Evolutionary conservation across 2,888 invertebrate genomes (phyloP).

Genomic region (Lingula anatina): DNA sequence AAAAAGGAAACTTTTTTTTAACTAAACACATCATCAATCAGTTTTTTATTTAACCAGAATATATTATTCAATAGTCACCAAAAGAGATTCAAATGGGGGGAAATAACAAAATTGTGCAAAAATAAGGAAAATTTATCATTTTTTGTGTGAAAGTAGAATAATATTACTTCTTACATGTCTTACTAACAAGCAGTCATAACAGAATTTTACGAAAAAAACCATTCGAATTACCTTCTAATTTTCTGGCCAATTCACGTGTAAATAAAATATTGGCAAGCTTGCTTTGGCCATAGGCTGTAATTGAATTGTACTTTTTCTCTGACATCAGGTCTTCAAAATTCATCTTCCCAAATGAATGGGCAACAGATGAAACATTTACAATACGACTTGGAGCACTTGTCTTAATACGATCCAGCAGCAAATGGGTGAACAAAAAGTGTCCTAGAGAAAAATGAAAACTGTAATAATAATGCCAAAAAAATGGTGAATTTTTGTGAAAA

Average conservation of each 20-base stretch:
- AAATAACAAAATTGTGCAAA: no score
- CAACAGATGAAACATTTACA: slow-evolving; percentile 31
- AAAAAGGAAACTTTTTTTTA: no score
- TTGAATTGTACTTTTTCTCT: slow-evolving; percentile 22
- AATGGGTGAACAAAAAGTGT: slow-evolving; percentile 46
- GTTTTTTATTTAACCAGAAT: no score
- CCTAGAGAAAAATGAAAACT: slow-evolving; percentile 21
- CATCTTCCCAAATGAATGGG: slow-evolving; percentile 21
- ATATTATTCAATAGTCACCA: no score
- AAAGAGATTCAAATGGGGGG: no score
- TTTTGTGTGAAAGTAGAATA: no score
- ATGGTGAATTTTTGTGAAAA: background rate
- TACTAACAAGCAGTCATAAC: no score
- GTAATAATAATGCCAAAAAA: background rate
- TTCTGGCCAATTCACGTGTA: slow-evolving; percentile 38
- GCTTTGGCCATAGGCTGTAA: slow-evolving; percentile 32
- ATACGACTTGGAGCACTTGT: slow-evolving; percentile 27
- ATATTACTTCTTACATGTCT: no score
- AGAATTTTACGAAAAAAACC: no score
- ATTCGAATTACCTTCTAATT: slow-evolving; percentile 34
- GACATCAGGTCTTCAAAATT: slow-evolving; percentile 25
- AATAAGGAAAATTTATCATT: no score
- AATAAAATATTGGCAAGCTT: slow-evolving; percentile 48
- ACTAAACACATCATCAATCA: no score
- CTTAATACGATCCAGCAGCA: slow-evolving; percentile 38